These are phyloP conservation scores for Tangara arthus DNA, from an alignment of 2,797 vertebrate genomes.

Conservation along the genomic window DNA sequence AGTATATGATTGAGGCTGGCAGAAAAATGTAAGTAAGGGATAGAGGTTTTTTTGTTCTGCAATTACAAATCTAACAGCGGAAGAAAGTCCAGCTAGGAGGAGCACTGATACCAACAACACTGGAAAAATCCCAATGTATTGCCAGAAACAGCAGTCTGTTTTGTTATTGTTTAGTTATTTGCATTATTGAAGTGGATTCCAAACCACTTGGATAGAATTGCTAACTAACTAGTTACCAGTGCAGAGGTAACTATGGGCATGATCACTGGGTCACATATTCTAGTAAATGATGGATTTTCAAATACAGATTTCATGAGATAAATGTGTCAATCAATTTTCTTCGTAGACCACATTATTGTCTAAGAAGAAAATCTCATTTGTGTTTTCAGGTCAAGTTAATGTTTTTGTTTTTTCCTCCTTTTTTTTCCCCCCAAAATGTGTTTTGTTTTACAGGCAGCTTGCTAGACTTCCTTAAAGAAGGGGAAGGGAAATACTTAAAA, in stretches of 20 bases:
- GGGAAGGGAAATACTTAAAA: constrained; percentile 92
- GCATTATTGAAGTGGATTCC: background rate
- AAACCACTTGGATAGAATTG: background rate
- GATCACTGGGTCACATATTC: background rate
- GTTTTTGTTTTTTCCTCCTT: background rate
- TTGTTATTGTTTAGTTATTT: background rate
- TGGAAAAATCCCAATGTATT: background rate
- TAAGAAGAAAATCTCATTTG: background rate
- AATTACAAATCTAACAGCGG: background rate
- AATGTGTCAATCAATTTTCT: background rate
- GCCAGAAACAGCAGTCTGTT: background rate
- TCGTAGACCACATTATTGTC: background rate
- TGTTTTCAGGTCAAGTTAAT: background rate
- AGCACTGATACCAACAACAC: background rate
- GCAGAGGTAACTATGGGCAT: background rate
- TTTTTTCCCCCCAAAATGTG: background rate
- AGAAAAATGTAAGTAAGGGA: background rate
- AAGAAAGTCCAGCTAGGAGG: background rate
- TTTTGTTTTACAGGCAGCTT: constrained; percentile 83
- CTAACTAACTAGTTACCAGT: background rate
- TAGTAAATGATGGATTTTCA: background rate
- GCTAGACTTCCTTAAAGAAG: constrained; percentile 94
- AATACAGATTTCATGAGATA: background rate
- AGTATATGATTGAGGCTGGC: background rate
- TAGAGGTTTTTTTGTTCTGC: background rate